These are phyloP conservation scores for Chelidonichthys spinosus DNA, from an alignment of 2,797 vertebrate species.

Conservation along the genomic window DNA sequence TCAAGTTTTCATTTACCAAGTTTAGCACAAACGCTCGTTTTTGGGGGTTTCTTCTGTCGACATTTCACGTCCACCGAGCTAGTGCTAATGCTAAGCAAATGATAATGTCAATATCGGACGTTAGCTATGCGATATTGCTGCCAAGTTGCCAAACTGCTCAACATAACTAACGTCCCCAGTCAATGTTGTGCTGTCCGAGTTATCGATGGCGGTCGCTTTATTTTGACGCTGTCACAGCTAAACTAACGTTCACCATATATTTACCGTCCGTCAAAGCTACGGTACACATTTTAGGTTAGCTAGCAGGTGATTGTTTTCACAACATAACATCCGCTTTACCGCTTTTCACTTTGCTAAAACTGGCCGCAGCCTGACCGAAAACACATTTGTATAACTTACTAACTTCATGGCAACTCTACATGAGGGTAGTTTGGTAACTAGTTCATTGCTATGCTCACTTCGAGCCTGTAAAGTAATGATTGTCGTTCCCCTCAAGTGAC, in stretches of 20 bases:
- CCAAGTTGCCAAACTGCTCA: slow-evolving; percentile 12
- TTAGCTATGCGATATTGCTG: neutral
- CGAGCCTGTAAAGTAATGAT: neutral
- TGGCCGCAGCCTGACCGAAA: neutral
- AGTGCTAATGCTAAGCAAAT: slow-evolving; percentile 13
- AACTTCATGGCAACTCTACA: neutral
- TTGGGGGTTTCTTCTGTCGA: neutral
- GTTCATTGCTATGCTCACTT: neutral
- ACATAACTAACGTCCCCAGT: neutral
- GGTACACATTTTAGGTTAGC: neutral
- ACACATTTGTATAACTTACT: neutral
- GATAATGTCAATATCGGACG: neutral
- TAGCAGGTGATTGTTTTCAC: neutral
- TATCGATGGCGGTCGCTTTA: neutral
- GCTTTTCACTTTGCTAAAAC: neutral
- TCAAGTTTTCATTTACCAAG: slow-evolving; percentile 5
- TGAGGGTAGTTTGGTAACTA: no score
- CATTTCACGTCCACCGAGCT: neutral
- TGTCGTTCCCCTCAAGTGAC: neutral
- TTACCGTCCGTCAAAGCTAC: no score
- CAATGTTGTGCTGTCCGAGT: neutral
- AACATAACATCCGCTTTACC: neutral
- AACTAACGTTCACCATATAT: no score
- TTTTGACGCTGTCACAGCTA: neutral
- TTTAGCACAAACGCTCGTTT: neutral